Conservation (phyloP, 2,113 vertebrate species). For the Tragelaphus strepsiceros region DNA sequence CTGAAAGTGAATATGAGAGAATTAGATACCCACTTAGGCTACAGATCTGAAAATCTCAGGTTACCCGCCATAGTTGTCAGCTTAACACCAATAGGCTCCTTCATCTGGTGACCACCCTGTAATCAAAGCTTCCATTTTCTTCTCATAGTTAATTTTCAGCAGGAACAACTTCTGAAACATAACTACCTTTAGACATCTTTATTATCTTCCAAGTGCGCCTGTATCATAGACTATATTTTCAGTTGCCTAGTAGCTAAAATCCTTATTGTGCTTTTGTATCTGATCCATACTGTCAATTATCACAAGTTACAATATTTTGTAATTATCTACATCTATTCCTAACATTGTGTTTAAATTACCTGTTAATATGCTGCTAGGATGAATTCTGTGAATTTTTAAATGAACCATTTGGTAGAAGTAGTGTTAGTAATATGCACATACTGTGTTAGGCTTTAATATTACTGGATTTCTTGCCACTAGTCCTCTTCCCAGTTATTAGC, state of each 20-base stretch:
- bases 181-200: neutral
- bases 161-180: neutral
- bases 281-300: neutral
- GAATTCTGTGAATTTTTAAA: neutral
- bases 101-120: conserved; percentile 40
- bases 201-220: neutral
- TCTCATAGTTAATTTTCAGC: neutral
- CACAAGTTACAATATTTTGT: neutral
- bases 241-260: neutral
- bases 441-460: neutral
- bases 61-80: conserved; percentile 86
- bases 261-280: neutral
- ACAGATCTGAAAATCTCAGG: conserved; percentile 79
- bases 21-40: conserved; percentile 76
- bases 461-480: neutral
- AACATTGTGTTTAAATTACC: neutral
- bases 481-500: neutral
- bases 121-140: conserved; percentile 41
- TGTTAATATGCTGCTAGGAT: neutral
- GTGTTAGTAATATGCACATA: neutral
- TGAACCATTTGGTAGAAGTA: neutral
- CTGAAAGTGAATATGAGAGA: conserved; percentile 73
- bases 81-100: conserved; percentile 82
- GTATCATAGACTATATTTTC: neutral
- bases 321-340: neutral